Base-by-base conservation (phyloP, 2,797 vertebrate genomes). In the Diplodus sargus region DNA sequence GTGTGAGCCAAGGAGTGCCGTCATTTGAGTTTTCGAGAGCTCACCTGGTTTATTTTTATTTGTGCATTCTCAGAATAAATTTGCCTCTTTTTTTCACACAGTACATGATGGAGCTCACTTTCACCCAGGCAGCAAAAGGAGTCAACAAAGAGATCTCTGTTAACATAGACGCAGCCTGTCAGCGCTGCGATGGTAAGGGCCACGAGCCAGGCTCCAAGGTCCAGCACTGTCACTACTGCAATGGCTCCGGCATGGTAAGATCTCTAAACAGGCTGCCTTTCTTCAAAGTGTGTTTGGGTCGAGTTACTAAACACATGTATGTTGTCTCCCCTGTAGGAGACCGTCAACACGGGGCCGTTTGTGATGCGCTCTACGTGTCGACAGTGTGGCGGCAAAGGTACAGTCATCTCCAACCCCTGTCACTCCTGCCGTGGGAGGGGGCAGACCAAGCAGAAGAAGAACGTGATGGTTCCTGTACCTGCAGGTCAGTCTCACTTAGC, bases 281-380 rank as follows among this genome's bases (percentile, higher is more conserved):
- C 16, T 73, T 23, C 2, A 20, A 2, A 11, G 5, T 15, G 7
- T 16, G 0, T 49, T 15, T 70, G 6, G 52, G 12, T 43, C 10
- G 18, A 49, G 0, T 63, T 42, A 23, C 11, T 57, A 25, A 43
- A 49, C 13, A 3, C 0, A 1, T 8, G 0, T 39, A 39, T 15
- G 2, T 75, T 3, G 8, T 64, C 48, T 17, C 1, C 7, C 5
- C 39, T 54, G 51, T 60, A 99, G 98, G 98, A 99, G 93, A 99
- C 98, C 0, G 94, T 99, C 86, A 99, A 98, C 65, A 99, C 97
- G 0, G 98, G 98, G 1, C 98, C 98, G 0, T 99, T 99, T 0
- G 98, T 99, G 73, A 99, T 99, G 98, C 96, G 98, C 4, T 99
- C 98, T 1, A 98, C 97, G 0, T 99, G 98, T 70, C 96, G 98